Evolutionary conservation across 2,888 invertebrate genomes (phyloP).

Genomic region (Trissoscelio sp.): DNA sequence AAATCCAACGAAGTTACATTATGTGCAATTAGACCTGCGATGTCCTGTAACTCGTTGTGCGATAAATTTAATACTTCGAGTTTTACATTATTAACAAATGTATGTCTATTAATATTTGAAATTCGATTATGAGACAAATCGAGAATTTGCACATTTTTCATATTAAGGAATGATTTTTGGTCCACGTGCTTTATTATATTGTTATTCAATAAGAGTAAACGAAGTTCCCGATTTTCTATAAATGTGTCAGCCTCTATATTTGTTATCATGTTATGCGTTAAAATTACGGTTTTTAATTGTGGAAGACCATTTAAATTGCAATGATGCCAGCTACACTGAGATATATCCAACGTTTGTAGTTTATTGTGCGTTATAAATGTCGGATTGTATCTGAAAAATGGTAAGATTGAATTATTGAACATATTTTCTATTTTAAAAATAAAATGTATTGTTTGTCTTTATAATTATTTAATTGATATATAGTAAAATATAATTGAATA

Average conservation of each 20-base stretch:
- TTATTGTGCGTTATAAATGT: constrained; percentile 76
- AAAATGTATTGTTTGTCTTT: too few species aligned
- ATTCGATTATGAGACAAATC: constrained; percentile 90
- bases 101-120: constrained; percentile 85
- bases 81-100: constrained; percentile 86
- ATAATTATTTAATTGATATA: too few species aligned
- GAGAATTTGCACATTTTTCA: constrained; percentile 85
- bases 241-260: constrained; percentile 86
- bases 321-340: constrained; percentile 77
- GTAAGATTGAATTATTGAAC: not conserved
- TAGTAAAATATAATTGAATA: too few species aligned
- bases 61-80: constrained; percentile 82
- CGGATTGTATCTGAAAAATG: constrained; percentile 69
- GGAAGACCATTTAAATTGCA: constrained; percentile 86
- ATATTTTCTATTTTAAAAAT: too few species aligned
- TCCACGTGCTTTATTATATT: constrained; percentile 87
- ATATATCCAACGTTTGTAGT: constrained; percentile 77
- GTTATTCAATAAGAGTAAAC: constrained; percentile 87
- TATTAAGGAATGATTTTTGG: constrained; percentile 86
- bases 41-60: constrained; percentile 14
- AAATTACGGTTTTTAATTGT: constrained; percentile 85
- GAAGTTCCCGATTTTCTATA: constrained; percentile 86
- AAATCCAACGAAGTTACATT: constrained; percentile 84
- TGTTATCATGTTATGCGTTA: constrained; percentile 88
- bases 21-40: constrained; percentile 13